Conservation (phyloP, 1,140 invertebrate genomes). For the Tigriopus japonicus region DNA sequence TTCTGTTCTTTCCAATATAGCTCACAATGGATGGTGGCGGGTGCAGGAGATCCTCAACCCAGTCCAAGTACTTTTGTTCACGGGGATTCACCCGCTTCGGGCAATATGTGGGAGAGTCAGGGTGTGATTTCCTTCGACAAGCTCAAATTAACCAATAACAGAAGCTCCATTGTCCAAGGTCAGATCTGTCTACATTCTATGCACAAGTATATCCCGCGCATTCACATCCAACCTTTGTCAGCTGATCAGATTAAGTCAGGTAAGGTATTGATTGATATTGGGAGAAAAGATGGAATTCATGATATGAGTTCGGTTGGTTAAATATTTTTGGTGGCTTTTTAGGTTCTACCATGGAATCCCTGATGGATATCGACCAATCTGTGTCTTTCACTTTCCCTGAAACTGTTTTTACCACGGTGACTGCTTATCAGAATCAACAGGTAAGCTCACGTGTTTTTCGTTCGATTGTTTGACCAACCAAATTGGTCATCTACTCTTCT, state of each 20-base stretch:
- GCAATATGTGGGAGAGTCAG: constrained; percentile 35
- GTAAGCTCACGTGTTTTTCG: too few species aligned
- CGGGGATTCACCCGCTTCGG: constrained; percentile 35
- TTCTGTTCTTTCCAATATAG: too few species aligned
- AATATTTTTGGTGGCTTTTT: too few species aligned
- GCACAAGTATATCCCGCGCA: constrained; percentile 34
- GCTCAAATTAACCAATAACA: constrained; percentile 39
- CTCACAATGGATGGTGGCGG: constrained; percentile 23
- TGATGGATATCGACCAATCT: too few species aligned
- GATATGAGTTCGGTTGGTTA: too few species aligned
- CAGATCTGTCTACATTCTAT: constrained; percentile 36
- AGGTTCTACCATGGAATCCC: too few species aligned
- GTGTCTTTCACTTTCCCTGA: constrained; percentile 32
- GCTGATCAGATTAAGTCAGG: not conserved
- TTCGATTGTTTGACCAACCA: too few species aligned
- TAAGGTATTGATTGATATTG: not conserved
- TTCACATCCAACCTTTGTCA: constrained; percentile 26
- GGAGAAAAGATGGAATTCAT: not conserved
- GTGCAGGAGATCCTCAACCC: constrained; percentile 20
- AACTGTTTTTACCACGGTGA: constrained; percentile 38
- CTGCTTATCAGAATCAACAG: constrained; percentile 40
- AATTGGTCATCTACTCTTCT: too few species aligned
- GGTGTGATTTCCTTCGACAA: constrained; percentile 35
- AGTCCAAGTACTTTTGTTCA: constrained; percentile 32
- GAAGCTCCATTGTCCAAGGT: constrained; percentile 33